phyloP scores from a whole-genome alignment of 2,888 invertebrate genomes.

The Gymnosoma rotundatum region DNA sequence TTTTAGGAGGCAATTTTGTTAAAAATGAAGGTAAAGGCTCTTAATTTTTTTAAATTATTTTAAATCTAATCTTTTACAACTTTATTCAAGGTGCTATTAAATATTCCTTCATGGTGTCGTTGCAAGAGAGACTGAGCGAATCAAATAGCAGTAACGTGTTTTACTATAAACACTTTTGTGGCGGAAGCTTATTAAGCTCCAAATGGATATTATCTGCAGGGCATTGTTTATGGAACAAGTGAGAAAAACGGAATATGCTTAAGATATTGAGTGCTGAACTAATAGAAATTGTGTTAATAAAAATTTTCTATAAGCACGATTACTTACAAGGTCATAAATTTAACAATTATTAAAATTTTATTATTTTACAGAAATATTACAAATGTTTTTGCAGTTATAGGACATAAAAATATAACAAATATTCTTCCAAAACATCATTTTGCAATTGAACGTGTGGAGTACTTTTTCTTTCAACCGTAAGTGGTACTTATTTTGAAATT shows the following conservation, averaged over 20 bases:
- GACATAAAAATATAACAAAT: constrained; percentile 75
- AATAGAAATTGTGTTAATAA: neutral
- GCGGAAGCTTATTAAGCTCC: constrained; percentile 78
- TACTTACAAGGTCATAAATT: neutral
- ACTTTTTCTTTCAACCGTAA: constrained; percentile 79
- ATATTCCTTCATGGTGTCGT: constrained; percentile 80
- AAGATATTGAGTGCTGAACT: neutral
- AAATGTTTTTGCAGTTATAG: constrained; percentile 76
- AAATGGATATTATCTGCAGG: constrained; percentile 80
- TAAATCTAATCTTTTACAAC: neutral
- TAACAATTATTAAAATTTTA: constrained; percentile 14
- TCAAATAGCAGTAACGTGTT: constrained; percentile 17
- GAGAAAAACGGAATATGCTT: constrained; percentile 52
- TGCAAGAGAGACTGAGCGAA: constrained; percentile 75
- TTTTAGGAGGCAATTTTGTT: constrained; percentile 77
- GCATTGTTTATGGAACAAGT: constrained; percentile 80
- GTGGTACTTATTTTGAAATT: constrained; percentile 55
- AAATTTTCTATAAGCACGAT: neutral
- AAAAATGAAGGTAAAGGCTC: constrained; percentile 73
- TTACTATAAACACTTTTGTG: constrained; percentile 79
- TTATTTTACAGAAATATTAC: constrained; percentile 73
- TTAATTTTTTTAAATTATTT: neutral
- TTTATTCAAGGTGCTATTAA: constrained; percentile 69
- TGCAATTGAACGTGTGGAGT: constrained; percentile 74
- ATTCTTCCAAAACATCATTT: constrained; percentile 71